Conservation (phyloP, 2,888 invertebrate genomes). For the Megastigmus dorsalis region DNA sequence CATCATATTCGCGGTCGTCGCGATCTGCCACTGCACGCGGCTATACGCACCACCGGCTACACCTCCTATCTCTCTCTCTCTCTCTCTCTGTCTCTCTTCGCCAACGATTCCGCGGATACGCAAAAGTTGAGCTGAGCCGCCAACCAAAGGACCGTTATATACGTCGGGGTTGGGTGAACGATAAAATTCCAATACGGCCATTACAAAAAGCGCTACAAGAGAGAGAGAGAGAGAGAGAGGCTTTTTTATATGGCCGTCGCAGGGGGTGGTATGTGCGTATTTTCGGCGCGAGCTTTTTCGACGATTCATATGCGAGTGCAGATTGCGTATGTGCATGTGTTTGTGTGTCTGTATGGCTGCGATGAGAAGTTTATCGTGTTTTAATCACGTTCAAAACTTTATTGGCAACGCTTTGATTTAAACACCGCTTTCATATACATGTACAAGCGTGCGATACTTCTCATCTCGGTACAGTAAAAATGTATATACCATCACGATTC, state of each 20-base stretch:
- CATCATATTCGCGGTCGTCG: conserved; percentile 13
- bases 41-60: neutral
- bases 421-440: neutral
- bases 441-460: neutral
- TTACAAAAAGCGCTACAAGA: conserved; percentile 30
- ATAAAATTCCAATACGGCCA: conserved; percentile 40
- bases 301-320: neutral
- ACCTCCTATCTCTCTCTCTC: no score
- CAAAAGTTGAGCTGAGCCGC: conserved; percentile 2
- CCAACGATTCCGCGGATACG: conserved; percentile 23
- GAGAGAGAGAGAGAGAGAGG: no score
- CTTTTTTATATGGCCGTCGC: conserved; percentile 1
- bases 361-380: neutral
- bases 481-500: no score
- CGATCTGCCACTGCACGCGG: no score
- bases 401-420: neutral
- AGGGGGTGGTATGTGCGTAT: neutral
- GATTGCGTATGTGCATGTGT: neutral
- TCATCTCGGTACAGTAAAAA: no score
- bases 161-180: no score
- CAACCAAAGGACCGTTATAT: no score
- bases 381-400: neutral
- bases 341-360: neutral
- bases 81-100: no score
- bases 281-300: neutral